Base-by-base conservation (phyloP, 2,797 vertebrate genomes). In the Cirrhinus molitorella region DNA sequence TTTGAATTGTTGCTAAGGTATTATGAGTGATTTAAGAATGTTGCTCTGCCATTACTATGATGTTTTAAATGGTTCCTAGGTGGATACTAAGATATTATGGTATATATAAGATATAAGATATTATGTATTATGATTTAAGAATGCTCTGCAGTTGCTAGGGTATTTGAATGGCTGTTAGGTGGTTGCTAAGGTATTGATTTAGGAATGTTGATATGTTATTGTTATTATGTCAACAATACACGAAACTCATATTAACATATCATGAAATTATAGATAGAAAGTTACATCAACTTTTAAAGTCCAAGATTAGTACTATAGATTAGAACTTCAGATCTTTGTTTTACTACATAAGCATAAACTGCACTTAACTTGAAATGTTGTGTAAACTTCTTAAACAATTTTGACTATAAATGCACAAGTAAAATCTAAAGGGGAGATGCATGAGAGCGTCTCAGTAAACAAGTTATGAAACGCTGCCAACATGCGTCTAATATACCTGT, bases 371-470 rank as follows among this genome's bases (percentile, higher is more conserved):
- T 34, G 49, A 53, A 9, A 74, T 23, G 57, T 23, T 25, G 34
- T 25, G 34, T 13, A 31, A 51, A 47, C 70, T 49, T 72, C 7
- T 40, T 34, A 25, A 37, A 73, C 28, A 34, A 8, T 53, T 61
- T 73, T 55, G 28, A 72, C 23, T 19, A 55, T 75, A 75, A 75
- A 71, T 71, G 49, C 49, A 53, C 28, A 55, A 55, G 71, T n/a
- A 13, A 55, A 37, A 77, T 40, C 4, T 59, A 59, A 17, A 59
- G 34, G 34, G 23, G 6, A 55, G 49, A 77, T 63, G 55, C 23
- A 0, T 16, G 57, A 61, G n/a, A 43, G 40, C 3, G 3, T 63
- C 57, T 47, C 23, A 61, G 74, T 45, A 66, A 45, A 49, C 63
- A 79, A 21, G 25, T 66, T 79, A 10, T 67, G 47, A 79, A 66